Evolutionary conservation across 2,113 vertebrate species (phyloP), one percentile per base, ranked within the genome.

Genomic region (Hippocampus abdominalis): DNA sequence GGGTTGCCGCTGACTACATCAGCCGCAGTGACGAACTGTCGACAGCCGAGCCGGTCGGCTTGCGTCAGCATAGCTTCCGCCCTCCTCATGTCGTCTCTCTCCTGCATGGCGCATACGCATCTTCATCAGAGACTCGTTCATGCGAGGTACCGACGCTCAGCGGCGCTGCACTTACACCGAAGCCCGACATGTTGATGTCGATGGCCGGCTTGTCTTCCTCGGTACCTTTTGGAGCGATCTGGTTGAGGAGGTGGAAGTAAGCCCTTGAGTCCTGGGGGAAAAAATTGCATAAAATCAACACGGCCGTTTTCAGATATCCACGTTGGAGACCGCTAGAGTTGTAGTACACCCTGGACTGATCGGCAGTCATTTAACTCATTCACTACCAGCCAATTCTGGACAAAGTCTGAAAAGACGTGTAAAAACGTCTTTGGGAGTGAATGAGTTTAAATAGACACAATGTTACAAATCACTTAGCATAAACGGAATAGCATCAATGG

Each of bases 1-100:
- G 97, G 95, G 88, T 98, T 98, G 12, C 96, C 97, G 0, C 93
- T 94, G 63, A 98, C 90, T 0, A 98, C 95, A 0, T 98, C 97
- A 0, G 91, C 89, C 61, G 97, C 93, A 0, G 95, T 96, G 89
- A 98, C 97, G 3, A 98, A 98, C 91, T 98, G 96, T 25, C 96
- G 91, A 89, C 97, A 98, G 80, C 94, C 92, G 40, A 98, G 93
- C 27, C 90, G 86, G 70, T 98, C 96, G 0, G 96, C 95, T 88
- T 98, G 96, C 70, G 93, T 93, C 89, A 98, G 79, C 97, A 98
- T 97, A 76, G 92, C 91, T 66, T 98, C 97, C 0, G 96, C 97
- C 25, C 97, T 91, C 86, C 93, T 94, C 77, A 95, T 59, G 1
- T 97, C 95, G 0, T 98, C 96, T 70, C 90, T 94, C 89, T 98